Base-by-base conservation (phyloP, 2,888 invertebrate genomes). In the Drosophila melanosoma region DNA sequence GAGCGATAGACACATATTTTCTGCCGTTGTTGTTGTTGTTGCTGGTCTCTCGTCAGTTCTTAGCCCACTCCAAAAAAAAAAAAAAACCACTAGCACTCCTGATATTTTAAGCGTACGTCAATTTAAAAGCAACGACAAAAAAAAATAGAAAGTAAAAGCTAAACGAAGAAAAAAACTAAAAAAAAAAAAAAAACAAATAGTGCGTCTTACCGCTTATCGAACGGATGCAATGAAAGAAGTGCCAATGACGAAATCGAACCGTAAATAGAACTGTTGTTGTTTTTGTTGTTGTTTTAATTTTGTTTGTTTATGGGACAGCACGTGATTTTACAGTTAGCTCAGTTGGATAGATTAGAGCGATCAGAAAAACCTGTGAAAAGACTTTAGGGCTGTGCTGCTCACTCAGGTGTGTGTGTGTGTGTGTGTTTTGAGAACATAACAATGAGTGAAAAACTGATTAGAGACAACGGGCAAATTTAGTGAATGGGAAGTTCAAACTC, bases 401-500 rank as follows among this genome's bases (percentile, higher is more conserved):
- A 48, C 20, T 58, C 29, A 40, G 76, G 69, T 75, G 61, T 33
- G 66, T 36, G 17, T 36, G 36, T 17, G 36, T 36, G 36, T 36
- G 36, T n/a, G 57, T 68, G 15, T 64, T 73, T 74, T 62, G 70
- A 70, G 70, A 75, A 74, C 65, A 70, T 23, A 32, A 52, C 29
- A 52, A 58, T 71, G 81, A 38, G 75, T 62, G 64, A 49, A 57
- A 60, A 74, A 69, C 70, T 84, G 74, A 87, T 79, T 70, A 79
- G 62, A 65, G 64, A 62, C 70, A 57, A 59, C 36, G 79, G 76
- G 77, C 82, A 78, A 82, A 89, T 91, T 87, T 91, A 85, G 85
- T 91, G 91, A 91, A 91, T 91, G 91, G 91, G 87, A 85, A 54
- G 49, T 48, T 49, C 40, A 61, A 59, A 72, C 69, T 65, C 72